Conservation (phyloP, 2,888 invertebrate genomes). For the Coenonympha arcania region DNA sequence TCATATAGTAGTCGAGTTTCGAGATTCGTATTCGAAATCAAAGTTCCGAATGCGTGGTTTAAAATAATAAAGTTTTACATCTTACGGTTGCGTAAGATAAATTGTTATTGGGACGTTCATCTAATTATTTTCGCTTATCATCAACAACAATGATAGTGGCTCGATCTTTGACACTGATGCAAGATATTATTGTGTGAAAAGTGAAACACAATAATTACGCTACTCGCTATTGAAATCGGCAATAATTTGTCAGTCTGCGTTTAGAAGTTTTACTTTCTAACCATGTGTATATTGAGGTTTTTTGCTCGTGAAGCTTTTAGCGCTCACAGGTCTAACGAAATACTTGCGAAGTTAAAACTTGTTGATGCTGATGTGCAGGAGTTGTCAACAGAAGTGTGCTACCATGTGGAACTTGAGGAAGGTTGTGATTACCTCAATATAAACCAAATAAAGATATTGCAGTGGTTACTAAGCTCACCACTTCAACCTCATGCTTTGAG, state of each 20-base stretch:
- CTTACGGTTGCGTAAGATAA: constrained; percentile 61
- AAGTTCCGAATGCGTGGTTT: too few species aligned
- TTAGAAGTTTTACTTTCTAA: constrained; percentile 11
- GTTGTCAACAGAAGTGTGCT: constrained; percentile 84
- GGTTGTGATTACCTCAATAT: constrained; percentile 67
- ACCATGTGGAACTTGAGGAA: constrained; percentile 79
- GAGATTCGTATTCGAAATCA: too few species aligned
- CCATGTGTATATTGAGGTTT: constrained; percentile 75
- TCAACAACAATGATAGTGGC: constrained; percentile 28
- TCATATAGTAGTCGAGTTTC: too few species aligned
- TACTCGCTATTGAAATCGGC: constrained; percentile 4
- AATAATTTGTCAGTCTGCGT: constrained; percentile 2
- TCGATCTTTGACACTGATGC: constrained; percentile 69
- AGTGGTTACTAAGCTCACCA: constrained; percentile 86
- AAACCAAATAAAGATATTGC: constrained; percentile 77
- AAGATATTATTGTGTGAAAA: constrained; percentile 37
- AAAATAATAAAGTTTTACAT: too few species aligned
- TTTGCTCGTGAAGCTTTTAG: constrained; percentile 77
- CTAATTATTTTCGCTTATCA: constrained; percentile 55
- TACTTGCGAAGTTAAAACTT: constrained; percentile 70
- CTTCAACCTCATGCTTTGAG: constrained; percentile 76
- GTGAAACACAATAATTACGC: constrained; percentile 1
- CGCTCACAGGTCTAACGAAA: constrained; percentile 73
- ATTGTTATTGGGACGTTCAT: constrained; percentile 33
- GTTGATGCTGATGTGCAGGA: constrained; percentile 63